Evolutionary conservation across 2,888 invertebrate genomes (phyloP), one percentile per base, ranked within the genome.

Genomic region (Elysia crispata): DNA sequence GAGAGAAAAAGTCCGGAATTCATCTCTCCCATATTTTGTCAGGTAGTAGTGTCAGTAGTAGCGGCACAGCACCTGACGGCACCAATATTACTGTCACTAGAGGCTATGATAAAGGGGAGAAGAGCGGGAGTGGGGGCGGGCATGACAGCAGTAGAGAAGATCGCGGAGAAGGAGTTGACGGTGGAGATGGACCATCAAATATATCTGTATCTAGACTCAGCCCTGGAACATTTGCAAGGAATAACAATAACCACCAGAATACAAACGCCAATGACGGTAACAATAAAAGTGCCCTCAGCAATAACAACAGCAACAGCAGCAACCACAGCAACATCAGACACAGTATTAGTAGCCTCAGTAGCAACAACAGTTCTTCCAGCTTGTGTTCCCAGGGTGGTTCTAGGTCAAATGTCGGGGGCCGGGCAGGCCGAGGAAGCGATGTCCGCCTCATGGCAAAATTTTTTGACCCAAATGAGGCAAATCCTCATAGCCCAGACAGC

Each of bases 1-100:
- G 99, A 82, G 98, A 98, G 89, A 95, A 95, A 79, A 88, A 85
- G 49, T 83, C 86, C 49, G 93, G 93, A 31, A 89, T 93, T 67
- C 91, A 91, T 6, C 86, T 93, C 20, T 86, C 87, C 64, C 85
- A 86, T 15, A 84, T 92, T 28, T 86, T 81, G 81, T 73, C 66
- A 70, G 67, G 23, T 82, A 82, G 18, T 69, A 28, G 66, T 66
- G 70, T 54, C 70, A 75, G 31, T 31, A 79, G 15, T 66, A 67
- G 18, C 23, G 57, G 62, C 76, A 41, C 3, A 11, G 41, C 41
- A 41, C 11, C 41, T 11, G 11, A 11, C 11, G 41, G 41, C 41
- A 41, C 41, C 41, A 41, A 41, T 41, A 41, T 41, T 6, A 41
- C 41, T 41, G 11, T 41, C 41, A 41, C 41, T 11, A 41, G 41